A percentile compares a stretch with the other conserved stretches of the same genome.
Evolutionary conservation across 2,113 vertebrate species (phyloP).

Genomic region (Lampris megalopsis): DNA sequence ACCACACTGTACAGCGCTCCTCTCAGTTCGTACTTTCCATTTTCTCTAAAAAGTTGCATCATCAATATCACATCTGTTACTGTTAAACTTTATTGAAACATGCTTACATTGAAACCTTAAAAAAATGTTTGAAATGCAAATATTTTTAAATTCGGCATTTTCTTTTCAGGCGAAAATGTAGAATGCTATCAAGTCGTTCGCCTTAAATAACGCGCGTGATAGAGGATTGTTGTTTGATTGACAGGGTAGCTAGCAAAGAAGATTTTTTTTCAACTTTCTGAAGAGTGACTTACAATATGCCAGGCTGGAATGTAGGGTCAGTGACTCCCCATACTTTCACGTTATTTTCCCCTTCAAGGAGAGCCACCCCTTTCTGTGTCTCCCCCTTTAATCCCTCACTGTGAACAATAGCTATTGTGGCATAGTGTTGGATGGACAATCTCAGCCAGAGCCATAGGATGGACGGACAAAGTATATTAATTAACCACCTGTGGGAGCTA

Average conservation of each 20-base stretch:
- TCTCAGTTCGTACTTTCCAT: too few relatives aligned
- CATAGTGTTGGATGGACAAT: slow-evolving; percentile 31
- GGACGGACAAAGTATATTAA: slow-evolving; percentile 54
- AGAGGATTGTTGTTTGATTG: not conserved
- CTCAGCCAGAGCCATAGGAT: slow-evolving; percentile 48
- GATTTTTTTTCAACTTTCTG: too few relatives aligned
- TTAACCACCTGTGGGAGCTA: slow-evolving; percentile 46
- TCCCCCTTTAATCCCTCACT: not conserved
- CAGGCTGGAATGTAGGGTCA: slow-evolving; percentile 45
- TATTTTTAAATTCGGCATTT: too few relatives aligned
- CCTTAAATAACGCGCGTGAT: too few relatives aligned
- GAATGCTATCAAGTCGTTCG: too few relatives aligned
- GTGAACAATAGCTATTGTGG: slow-evolving; percentile 62
- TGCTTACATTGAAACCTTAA: too few relatives aligned
- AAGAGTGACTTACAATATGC: slow-evolving; percentile 32
- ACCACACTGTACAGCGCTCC: too few relatives aligned
- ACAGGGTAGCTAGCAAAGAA: slow-evolving; percentile 12
- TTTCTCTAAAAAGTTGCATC: too few relatives aligned
- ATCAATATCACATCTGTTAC: too few relatives aligned
- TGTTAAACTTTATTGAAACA: too few relatives aligned
- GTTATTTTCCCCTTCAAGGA: slow-evolving; percentile 34
- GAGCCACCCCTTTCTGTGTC: slow-evolving; percentile 12
- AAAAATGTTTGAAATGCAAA: too few relatives aligned
- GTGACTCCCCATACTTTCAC: slow-evolving; percentile 49
- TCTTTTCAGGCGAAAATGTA: too few relatives aligned